Conservation (phyloP, 2,888 invertebrate genomes). For the Phragmatobia fuliginosa region DNA sequence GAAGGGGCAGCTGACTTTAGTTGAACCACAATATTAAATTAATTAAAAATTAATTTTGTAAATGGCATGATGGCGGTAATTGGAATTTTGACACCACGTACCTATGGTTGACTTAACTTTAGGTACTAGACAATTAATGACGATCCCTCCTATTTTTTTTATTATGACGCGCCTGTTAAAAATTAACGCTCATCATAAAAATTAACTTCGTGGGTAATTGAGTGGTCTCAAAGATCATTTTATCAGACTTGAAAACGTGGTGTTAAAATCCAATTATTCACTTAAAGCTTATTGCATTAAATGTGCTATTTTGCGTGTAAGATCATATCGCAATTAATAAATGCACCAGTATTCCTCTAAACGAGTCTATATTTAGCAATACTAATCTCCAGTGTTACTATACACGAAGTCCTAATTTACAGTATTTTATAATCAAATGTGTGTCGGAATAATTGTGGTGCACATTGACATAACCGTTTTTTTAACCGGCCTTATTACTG, state of each 20-base stretch:
- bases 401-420: no score
- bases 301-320: conserved; percentile 64
- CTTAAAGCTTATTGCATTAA: conserved; percentile 38
- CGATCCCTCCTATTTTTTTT: background rate
- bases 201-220: background rate
- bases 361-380: no score
- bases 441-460: background rate
- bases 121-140: background rate
- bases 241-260: background rate
- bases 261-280: background rate
- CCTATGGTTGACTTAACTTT: background rate
- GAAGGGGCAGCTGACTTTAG: conserved; percentile 13
- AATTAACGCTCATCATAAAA: background rate
- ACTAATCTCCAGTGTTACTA: no score
- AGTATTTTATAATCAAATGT: background rate
- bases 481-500: background rate
- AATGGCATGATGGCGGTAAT: conserved; percentile 16
- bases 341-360: conserved; percentile 39
- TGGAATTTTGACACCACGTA: background rate
- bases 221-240: background rate
- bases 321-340: conserved; percentile 58
- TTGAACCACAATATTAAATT: background rate
- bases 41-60: conserved; percentile 27
- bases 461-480: background rate
- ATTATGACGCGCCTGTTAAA: background rate